phyloP scores from a whole-genome alignment of 2,888 invertebrate genomes.

The Siphlonurus alternatus region DNA sequence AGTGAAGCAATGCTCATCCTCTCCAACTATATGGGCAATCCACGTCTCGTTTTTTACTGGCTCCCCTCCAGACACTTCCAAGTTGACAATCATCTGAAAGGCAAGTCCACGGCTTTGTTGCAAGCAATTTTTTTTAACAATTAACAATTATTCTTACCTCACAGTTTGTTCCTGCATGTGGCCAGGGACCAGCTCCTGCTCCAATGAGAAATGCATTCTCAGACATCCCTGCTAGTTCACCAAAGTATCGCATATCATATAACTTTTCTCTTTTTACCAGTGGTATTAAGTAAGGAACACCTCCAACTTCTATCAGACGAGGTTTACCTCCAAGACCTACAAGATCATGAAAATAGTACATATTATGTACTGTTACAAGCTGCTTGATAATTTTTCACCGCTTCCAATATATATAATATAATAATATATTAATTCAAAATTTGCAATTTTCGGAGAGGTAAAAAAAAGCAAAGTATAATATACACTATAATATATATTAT shows the following conservation, averaged over 20 bases:
- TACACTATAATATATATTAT: neutral
- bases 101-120: no score
- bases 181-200: slow-evolving; percentile 86
- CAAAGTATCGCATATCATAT: slow-evolving; percentile 42
- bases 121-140: no score
- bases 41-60: slow-evolving; percentile 49
- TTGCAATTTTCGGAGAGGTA: no score
- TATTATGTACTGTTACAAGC: no score
- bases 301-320: slow-evolving; percentile 65
- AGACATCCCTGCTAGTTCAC: slow-evolving; percentile 7
- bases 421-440: no score
- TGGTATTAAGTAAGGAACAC: slow-evolving; percentile 66
- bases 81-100: slow-evolving; percentile 55
- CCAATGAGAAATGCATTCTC: slow-evolving; percentile 50
- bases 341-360: no score
- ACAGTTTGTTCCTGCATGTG: slow-evolving; percentile 62
- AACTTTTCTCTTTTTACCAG: slow-evolving; percentile 54
- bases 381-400: slow-evolving; percentile 6
- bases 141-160: slow-evolving; percentile 50
- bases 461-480: neutral
- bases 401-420: no score
- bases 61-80: slow-evolving; percentile 37
- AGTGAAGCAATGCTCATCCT: slow-evolving; percentile 38
- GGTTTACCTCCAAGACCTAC: slow-evolving; percentile 52
- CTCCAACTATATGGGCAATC: slow-evolving; percentile 48